Evolutionary conservation across 2,888 invertebrate species (phyloP).

Genomic region (Incurvaria masculella): DNA sequence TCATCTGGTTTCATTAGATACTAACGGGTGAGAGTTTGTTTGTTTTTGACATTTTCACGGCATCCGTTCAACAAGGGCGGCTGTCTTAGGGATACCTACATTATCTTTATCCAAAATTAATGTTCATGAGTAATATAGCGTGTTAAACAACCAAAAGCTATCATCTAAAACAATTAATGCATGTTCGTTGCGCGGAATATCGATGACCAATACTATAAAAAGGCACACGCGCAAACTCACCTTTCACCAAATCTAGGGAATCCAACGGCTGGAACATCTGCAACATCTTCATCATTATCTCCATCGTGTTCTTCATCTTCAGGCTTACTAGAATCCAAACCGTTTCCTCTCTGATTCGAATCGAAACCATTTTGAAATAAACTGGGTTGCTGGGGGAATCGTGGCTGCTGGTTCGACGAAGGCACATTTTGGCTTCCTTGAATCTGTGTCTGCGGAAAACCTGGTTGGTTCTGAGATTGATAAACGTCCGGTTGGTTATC

Average conservation of each 20-base stretch:
- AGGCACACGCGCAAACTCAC: no score
- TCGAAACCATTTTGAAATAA: slow-evolving; percentile 39
- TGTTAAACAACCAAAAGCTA: no score
- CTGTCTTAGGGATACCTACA: no score
- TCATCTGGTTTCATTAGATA: no score
- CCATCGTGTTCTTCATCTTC: slow-evolving; percentile 26
- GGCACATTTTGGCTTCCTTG: slow-evolving; percentile 15
- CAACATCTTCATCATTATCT: slow-evolving; percentile 21
- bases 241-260: slow-evolving; percentile 47
- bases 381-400: slow-evolving; percentile 7
- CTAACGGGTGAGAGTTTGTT: no score
- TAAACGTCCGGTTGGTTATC: slow-evolving; percentile 5
- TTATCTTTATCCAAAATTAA: no score
- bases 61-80: no score
- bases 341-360: slow-evolving; percentile 38
- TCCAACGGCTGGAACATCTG: slow-evolving; percentile 34
- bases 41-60: no score
- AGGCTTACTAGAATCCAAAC: slow-evolving; percentile 24
- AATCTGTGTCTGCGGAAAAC: slow-evolving; percentile 1
- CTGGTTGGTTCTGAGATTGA: slow-evolving; percentile 3
- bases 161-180: no score
- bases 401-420: slow-evolving; percentile 22
- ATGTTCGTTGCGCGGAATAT: no score
- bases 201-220: no score
- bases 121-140: no score